Base-by-base conservation (phyloP, 2,888 invertebrate genomes). In the Polia nebulosa region DNA sequence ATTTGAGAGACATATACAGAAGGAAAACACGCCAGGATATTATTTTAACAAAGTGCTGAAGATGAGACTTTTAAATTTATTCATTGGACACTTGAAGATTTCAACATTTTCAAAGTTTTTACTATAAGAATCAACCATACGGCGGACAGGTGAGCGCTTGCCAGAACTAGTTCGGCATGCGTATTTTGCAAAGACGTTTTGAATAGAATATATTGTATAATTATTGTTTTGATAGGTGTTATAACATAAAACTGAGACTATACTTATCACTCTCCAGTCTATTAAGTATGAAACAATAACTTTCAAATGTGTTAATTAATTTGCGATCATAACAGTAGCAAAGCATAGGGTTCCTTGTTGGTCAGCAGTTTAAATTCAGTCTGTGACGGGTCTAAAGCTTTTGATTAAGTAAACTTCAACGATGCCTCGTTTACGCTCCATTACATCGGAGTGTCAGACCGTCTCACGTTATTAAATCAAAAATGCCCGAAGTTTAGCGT, bases 371-470 rank as follows among this genome's bases (percentile, higher is more conserved):
- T n/a, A n/a, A n/a, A n/a, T n/a, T n/a, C n/a, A n/a, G n/a, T 11
- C 11, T 52, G 6, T 44, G 66, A 64, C 2, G 0, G 51, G 17
- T 29, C 20, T 8, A 32, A 55, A 65, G 74, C 66, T 2, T 71
- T 65, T 44, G 66, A 51, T 4, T 32, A 51, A 20, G 17, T 51
- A 7, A 36, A 34, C 4, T 6, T 25, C 8, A 15, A 32, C 22
- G 7, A 36, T 5, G 20, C 5, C 34, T 25, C 8, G 7, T 44
- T 49, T 22, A 13, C 25, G 25, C 9, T n/a, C n/a, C 47, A 27
- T 34, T 20, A 22, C n/a, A 27, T 34, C 1, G 8, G 20, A 47
- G 4, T 47, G 27, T 20, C 17, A 39, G n/a, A 17, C 20, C 11
- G 36, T 47, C 9, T 25, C 13, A 20, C 6, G 11, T 36, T 8